phyloP scores from a whole-genome alignment of 2,888 invertebrate genomes.

The Lottia scabra region DNA sequence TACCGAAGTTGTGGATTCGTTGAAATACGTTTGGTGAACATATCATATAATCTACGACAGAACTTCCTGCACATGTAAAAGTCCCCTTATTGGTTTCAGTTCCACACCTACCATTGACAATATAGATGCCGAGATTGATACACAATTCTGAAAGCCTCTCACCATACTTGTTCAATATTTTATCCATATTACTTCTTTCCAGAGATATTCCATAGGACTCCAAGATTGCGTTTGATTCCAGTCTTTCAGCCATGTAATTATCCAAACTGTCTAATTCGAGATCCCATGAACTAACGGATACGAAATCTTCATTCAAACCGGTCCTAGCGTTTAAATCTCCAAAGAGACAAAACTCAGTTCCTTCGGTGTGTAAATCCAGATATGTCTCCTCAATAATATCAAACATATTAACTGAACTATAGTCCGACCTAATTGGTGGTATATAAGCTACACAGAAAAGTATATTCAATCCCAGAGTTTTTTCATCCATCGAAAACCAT shows the following conservation, averaged over 20 bases:
- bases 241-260: no score
- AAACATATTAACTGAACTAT: background rate
- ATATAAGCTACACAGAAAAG: background rate
- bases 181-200: background rate
- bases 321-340: background rate
- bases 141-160: background rate
- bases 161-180: background rate
- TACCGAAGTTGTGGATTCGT: background rate
- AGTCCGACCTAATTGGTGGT: background rate
- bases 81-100: background rate
- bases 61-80: background rate
- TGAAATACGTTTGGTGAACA: background rate
- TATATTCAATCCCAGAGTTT: background rate
- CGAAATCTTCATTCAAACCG: background rate
- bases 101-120: background rate
- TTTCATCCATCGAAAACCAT: background rate
- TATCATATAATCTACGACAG: background rate
- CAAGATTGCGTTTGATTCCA: no score
- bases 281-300: no score
- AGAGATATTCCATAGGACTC: no score
- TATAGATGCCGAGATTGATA: background rate
- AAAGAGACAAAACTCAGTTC: background rate
- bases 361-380: background rate
- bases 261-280: no score
- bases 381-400: background rate